Conservation (phyloP, 2,113 vertebrate species). For the Halichoeres trimaculatus region DNA sequence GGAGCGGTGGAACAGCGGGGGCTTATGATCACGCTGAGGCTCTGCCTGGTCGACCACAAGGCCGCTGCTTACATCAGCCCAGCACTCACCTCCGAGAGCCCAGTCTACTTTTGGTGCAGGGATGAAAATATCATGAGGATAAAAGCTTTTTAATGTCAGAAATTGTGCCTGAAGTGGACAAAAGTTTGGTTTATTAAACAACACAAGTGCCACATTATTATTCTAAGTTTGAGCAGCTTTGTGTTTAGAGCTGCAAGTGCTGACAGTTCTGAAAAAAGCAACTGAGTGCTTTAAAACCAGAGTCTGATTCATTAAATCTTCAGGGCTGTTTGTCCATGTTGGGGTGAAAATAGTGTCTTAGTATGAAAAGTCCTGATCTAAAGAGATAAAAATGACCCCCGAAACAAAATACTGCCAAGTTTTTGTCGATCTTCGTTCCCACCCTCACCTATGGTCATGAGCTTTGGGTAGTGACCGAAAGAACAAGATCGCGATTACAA, state of each 20-base stretch:
- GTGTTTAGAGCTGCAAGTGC: constrained; percentile 64
- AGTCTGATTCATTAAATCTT: background rate
- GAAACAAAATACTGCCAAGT: too few relatives aligned
- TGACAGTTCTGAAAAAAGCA: constrained; percentile 30
- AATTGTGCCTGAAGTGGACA: constrained; percentile 18
- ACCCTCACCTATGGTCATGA: too few relatives aligned
- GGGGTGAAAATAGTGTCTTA: too few relatives aligned
- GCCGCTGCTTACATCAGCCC: background rate
- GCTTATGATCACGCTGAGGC: constrained; percentile 33
- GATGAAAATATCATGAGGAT: constrained; percentile 31
- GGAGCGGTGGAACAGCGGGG: constrained; percentile 6
- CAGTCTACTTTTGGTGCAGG: background rate
- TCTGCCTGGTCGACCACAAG: constrained; percentile 28
- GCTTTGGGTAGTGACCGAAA: too few relatives aligned
- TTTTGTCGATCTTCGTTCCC: too few relatives aligned
- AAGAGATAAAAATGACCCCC: too few relatives aligned
- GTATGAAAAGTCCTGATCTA: too few relatives aligned
- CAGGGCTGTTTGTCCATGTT: too few relatives aligned
- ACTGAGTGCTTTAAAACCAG: background rate
- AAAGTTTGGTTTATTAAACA: constrained; percentile 15
- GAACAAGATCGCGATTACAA: too few relatives aligned
- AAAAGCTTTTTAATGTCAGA: constrained; percentile 81
- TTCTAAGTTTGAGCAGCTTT: constrained; percentile 34
- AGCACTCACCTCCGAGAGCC: constrained; percentile 41
- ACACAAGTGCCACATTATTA: constrained; percentile 57